Conservation (phyloP, 2,113 vertebrate genomes). For the Seriola rivoliana region DNA sequence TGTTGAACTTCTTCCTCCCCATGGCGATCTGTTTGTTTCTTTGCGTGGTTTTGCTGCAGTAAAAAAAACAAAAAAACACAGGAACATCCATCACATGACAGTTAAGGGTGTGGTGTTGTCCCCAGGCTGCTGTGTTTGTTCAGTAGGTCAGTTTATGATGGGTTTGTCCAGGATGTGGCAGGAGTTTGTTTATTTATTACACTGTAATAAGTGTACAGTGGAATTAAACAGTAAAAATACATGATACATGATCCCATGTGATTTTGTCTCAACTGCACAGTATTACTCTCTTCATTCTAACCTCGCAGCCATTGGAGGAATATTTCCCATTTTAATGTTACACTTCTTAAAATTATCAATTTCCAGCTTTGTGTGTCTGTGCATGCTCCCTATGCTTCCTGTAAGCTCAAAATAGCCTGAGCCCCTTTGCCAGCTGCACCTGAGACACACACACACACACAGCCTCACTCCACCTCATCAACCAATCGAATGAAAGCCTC, state of each 20-base stretch:
- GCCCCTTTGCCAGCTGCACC: slow-evolving; percentile 55
- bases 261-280: background rate
- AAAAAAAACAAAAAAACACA: slow-evolving; percentile 10
- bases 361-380: slow-evolving; percentile 50
- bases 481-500: slow-evolving; percentile 58
- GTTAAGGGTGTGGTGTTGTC: slow-evolving; percentile 22
- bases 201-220: slow-evolving; percentile 5
- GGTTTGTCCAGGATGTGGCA: background rate
- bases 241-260: background rate
- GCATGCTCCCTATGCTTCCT: slow-evolving; percentile 34
- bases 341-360: slow-evolving; percentile 9
- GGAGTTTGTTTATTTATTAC: slow-evolving; percentile 40
- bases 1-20: slow-evolving; percentile 99
- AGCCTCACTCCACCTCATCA: slow-evolving; percentile 51
- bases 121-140: slow-evolving; percentile 29
- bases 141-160: slow-evolving; percentile 18
- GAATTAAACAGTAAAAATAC: background rate
- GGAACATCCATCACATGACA: slow-evolving; percentile 18
- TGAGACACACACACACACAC: slow-evolving; percentile 51
- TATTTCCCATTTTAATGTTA: slow-evolving; percentile 11
- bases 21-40: slow-evolving; percentile 98
- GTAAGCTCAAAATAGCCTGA: slow-evolving; percentile 45
- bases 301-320: slow-evolving; percentile 14
- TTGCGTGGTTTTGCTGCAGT: slow-evolving; percentile 94
- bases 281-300: background rate